phyloP scores from a whole-genome alignment of 1,140 invertebrate genomes.

The Micrasema longulum region DNA sequence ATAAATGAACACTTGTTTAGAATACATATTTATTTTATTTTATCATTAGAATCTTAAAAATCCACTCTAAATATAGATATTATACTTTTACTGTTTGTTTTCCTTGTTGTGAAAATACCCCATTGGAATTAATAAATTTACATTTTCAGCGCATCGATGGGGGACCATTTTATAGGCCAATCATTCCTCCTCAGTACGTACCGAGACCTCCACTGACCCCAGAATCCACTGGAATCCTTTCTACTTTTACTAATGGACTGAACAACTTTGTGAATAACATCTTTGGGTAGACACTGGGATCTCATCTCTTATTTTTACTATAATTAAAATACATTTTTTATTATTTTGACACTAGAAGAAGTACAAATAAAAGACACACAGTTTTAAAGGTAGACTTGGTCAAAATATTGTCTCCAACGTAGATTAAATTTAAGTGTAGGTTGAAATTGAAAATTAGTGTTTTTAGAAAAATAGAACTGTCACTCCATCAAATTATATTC shows the following conservation, averaged over 20 bases:
- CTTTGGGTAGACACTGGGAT: constrained; percentile 71
- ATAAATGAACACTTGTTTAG: too few species aligned
- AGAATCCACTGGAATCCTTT: constrained; percentile 74
- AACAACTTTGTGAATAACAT: constrained; percentile 81
- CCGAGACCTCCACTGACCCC: constrained; percentile 59
- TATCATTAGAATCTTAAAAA: too few species aligned
- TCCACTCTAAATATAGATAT: too few species aligned
- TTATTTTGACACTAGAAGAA: constrained; percentile 1
- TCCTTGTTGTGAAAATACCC: too few species aligned
- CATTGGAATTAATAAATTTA: constrained; percentile 28
- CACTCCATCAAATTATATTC: too few species aligned
- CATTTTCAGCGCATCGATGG: constrained; percentile 69
- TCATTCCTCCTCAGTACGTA: constrained; percentile 56
- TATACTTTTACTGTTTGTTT: too few species aligned
- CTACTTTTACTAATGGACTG: constrained; percentile 80
- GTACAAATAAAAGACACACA: neutral
- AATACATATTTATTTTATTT: too few species aligned
- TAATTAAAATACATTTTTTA: neutral
- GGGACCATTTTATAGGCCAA: constrained; percentile 71
- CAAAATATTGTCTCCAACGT: too few species aligned
- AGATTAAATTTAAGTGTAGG: too few species aligned
- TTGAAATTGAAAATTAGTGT: too few species aligned
- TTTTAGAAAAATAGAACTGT: too few species aligned
- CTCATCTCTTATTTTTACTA: neutral
- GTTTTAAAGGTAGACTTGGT: too few species aligned